phyloP scores from a whole-genome alignment of 1,140 invertebrate genomes.

The Pseudomyrmex pallidus region DNA sequence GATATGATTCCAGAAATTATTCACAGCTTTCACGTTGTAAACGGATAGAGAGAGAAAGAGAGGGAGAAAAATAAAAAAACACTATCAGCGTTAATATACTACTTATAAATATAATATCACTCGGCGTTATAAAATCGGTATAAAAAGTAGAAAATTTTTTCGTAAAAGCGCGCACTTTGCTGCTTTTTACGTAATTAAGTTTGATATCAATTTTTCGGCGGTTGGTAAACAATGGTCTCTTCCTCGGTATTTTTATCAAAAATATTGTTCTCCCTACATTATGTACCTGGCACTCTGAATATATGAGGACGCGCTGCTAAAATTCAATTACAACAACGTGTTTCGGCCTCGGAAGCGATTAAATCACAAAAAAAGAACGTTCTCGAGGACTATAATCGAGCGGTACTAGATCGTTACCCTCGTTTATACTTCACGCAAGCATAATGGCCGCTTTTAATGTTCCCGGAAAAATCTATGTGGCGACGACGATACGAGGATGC shows the following conservation, averaged over 20 bases:
- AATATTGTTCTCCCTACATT: slow-evolving; percentile 6
- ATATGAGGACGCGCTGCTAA: slow-evolving; percentile 30
- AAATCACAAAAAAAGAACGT: slow-evolving; percentile 40
- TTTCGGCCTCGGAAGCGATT: slow-evolving; percentile 40
- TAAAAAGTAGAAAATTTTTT: background rate
- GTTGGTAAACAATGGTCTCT: background rate
- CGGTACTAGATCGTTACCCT: slow-evolving; percentile 38
- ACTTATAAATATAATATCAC: background rate
- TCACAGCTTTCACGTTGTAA: background rate
- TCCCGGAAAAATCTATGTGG: slow-evolving; percentile 45
- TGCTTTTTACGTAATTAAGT: slow-evolving; percentile 8
- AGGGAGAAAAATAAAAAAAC: background rate
- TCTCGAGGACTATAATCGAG: slow-evolving; percentile 41
- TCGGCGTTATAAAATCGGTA: background rate
- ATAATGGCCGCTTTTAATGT: slow-evolving; percentile 53
- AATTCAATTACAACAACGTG: slow-evolving; percentile 53
- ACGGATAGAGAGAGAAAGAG: too few species aligned
- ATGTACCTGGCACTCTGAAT: background rate
- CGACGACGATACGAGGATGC: slow-evolving; percentile 39
- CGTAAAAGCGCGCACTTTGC: background rate
- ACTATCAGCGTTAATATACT: too few species aligned
- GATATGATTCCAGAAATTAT: background rate
- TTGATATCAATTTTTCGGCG: slow-evolving; percentile 25
- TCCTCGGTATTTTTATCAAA: slow-evolving; percentile 12
- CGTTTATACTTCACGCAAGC: slow-evolving; percentile 40